Evolutionary conservation across 2,113 vertebrate genomes (phyloP), one percentile per base, ranked within the genome.

Genomic region (Ptyas mucosa): DNA sequence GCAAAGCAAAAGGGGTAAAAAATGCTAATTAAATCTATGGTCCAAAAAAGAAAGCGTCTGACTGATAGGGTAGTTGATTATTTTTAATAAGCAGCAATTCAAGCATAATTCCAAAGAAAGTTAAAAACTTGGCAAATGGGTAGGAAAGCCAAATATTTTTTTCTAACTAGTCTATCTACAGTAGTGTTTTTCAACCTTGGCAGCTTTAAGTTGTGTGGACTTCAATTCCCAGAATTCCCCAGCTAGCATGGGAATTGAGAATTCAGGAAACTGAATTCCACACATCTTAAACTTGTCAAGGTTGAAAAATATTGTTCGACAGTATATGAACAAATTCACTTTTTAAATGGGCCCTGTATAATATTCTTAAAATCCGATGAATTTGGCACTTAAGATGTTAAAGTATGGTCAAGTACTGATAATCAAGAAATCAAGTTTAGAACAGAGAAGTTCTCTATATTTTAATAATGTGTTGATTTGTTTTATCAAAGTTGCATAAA

Each of bases 1-100:
- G 97, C 96, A 96, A 95, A 97, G 96, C 88, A 89, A 96, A 96
- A 93, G 95, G 26, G 52, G 57, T 91, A 61, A 10, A 90, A 96
- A 97, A 69, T 95, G 39, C 98, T 98, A 97, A 98, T 98, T 98
- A 98, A 97, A 96, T 95, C 95, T 92, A 85, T 90, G 93, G 94
- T 93, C 95, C 95, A 89, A 39, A 12, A 43, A 14, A 52, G 26
- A 86, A n/a, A 58, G 96, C 95, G 93, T 81, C 94, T 94, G 90
- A 92, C 93, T 94, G 92, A 92, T 95, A 95, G 93, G 94, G 94
- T 93, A 90, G 94, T 95, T 95, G 89, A 96, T 97, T 97, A 96
- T 96, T 96, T 97, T 97, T 96, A 97, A 97, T 96, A 97, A 97
- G 90, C 91, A 96, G 93, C 95, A 90, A 96, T 95, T 85, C 94